phyloP scores from a whole-genome alignment of 2,888 invertebrate genomes.

The Latrodectus hesperus region DNA sequence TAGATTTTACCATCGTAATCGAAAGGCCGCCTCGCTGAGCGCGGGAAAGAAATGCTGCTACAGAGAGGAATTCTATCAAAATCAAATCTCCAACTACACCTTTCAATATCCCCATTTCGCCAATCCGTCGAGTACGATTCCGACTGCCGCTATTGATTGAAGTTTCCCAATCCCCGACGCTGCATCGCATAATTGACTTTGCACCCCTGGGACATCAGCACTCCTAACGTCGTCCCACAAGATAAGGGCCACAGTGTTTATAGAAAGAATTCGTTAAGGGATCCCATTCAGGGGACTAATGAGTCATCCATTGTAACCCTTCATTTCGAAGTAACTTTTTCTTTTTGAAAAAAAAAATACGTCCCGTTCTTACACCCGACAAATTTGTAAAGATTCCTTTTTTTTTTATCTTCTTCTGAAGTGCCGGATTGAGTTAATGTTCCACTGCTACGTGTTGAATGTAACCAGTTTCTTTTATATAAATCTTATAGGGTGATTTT shows the following conservation, averaged over 20 bases:
- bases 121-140: not conserved
- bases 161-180: conserved; percentile 32
- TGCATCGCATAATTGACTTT: conserved; percentile 57
- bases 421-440: not conserved
- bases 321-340: conserved; percentile 8
- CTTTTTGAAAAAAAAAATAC: not conserved
- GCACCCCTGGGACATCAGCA: conserved; percentile 36
- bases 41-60: conserved; percentile 4
- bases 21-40: not conserved
- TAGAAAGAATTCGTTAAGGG: conserved; percentile 58
- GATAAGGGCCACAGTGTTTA: conserved; percentile 28
- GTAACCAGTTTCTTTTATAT: not conserved
- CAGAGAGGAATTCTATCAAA: conserved; percentile 38
- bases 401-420: not conserved
- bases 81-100: conserved; percentile 35
- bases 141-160: conserved; percentile 38
- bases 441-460: conserved; percentile 22
- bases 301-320: conserved; percentile 55
- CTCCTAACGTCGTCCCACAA: conserved; percentile 4
- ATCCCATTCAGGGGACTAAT: conserved; percentile 50
- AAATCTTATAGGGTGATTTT: not conserved
- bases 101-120: conserved; percentile 1
- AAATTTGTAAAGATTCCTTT: not conserved
- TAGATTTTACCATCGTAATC: too few relatives aligned
- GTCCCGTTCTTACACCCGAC: not conserved